Evolutionary conservation across 2,113 vertebrate species (phyloP), one percentile per base, ranked within the genome.

Genomic region (Bombycilla garrulus): DNA sequence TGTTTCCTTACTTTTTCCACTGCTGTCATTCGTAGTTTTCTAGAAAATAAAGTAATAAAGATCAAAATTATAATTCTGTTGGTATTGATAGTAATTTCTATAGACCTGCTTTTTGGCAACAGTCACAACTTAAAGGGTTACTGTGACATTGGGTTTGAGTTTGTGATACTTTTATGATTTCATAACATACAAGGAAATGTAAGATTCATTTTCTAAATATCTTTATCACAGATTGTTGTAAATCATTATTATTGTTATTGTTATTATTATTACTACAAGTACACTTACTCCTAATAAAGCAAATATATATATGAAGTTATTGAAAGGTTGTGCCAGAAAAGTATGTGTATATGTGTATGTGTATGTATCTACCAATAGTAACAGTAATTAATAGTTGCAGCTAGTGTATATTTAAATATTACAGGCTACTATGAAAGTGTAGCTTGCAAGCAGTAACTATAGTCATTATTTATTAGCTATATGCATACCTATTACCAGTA

Each of bases 61-160:
- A 3, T 44, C 26, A 70, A 78, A 81, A 57, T 57, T 31, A 48
- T 48, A 73, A 61, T 6, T 23, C 56, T 74, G 11, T 11, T 81
- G 20, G 9, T 65, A 56, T 26, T 65, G 7, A 13, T 35, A 35
- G 5, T 29, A 89, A 67, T 76, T 69, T 71, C 36, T 48, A 12
- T 22, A 60, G 45, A 35, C 29, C 3, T 67, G 4, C 24, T 31
- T 66, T 73, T 89, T 66, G 25, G 40, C 23, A 50, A 36, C 16
- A 31, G 12, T 65, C 0, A 0, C 5, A 3, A 33, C n/a, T 81
- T 81, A 56, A 56, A 35, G 13, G 9, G 10, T 65, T 78, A 26
- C 23, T 9, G 2, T 65, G 36, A 33, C 60, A 25, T 25, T 38
- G 40, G 22, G 8, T 69, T 65, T 73, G 40, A 42, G 31, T 78